Evolutionary conservation across 2,113 vertebrate genomes (phyloP).

Genomic region (Meles meles): DNA sequence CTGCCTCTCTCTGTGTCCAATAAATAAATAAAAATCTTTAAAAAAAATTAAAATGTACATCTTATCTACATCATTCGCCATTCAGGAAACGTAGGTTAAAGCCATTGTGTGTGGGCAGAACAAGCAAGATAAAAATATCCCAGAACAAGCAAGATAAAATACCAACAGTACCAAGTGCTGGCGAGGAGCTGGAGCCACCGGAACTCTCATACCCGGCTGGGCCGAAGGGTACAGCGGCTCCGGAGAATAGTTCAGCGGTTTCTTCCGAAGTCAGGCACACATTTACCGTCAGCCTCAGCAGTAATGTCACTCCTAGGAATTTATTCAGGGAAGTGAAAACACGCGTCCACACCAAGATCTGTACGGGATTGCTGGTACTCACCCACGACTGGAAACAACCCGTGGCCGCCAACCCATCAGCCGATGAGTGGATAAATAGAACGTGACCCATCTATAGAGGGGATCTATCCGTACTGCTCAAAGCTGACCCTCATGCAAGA

Average conservation of each 20-base stretch:
- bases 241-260: not conserved
- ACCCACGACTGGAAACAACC: not conserved
- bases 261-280: not conserved
- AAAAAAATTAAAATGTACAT: not conserved
- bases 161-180: not conserved
- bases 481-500: not conserved
- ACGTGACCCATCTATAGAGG: not conserved
- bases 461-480: not conserved
- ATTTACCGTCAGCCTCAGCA: not conserved
- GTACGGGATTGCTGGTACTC: not conserved
- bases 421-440: not conserved
- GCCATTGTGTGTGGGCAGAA: not conserved
- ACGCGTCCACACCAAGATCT: not conserved
- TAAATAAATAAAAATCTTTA: not conserved
- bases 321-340: not conserved
- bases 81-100: not conserved
- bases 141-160: not conserved
- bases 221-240: not conserved
- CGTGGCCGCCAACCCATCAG: not conserved
- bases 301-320: not conserved
- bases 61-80: not conserved
- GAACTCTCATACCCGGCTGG: not conserved
- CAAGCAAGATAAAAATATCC: not conserved
- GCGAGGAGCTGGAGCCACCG: not conserved
- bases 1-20: not conserved